Evolutionary conservation across 2,888 invertebrate genomes (phyloP).

Genomic region (Nomada hirtipes): DNA sequence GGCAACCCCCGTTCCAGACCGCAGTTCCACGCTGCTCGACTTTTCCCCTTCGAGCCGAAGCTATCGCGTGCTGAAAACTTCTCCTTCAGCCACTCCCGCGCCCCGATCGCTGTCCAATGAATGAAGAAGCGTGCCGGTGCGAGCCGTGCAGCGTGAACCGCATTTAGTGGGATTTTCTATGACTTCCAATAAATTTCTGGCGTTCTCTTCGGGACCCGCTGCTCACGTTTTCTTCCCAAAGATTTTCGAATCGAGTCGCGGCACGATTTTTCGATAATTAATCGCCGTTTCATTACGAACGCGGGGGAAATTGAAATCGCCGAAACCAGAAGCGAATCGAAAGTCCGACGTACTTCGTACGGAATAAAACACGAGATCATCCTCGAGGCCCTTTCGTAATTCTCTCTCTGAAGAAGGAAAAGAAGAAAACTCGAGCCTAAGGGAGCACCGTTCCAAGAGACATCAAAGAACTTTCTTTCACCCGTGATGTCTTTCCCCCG

Average conservation of each 20-base stretch:
- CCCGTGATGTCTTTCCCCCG: not conserved
- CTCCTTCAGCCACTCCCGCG: constrained; percentile 19
- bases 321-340: too few species aligned
- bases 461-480: not conserved
- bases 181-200: not conserved
- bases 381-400: too few species aligned
- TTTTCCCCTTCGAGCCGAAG: constrained; percentile 8
- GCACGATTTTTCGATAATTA: too few species aligned
- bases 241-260: too few species aligned
- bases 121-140: constrained; percentile 40
- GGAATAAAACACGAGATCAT: not conserved
- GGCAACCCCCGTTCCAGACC: constrained; percentile 9
- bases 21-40: constrained; percentile 22
- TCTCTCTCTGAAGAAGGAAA: not conserved
- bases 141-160: constrained; percentile 18
- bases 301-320: too few species aligned
- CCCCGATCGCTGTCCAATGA: constrained; percentile 28
- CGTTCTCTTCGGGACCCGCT: constrained; percentile 3
- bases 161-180: constrained; percentile 22
- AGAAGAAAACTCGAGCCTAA: not conserved
- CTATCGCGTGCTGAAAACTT: constrained; percentile 49
- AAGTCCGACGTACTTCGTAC: not conserved
- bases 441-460: not conserved
- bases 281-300: too few species aligned
- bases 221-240: not conserved